Percentiles rank a stretch among this genome's conserved stretches.
phyloP scores from a whole-genome alignment of 2,888 invertebrate species.

The Quadriops clusia region DNA sequence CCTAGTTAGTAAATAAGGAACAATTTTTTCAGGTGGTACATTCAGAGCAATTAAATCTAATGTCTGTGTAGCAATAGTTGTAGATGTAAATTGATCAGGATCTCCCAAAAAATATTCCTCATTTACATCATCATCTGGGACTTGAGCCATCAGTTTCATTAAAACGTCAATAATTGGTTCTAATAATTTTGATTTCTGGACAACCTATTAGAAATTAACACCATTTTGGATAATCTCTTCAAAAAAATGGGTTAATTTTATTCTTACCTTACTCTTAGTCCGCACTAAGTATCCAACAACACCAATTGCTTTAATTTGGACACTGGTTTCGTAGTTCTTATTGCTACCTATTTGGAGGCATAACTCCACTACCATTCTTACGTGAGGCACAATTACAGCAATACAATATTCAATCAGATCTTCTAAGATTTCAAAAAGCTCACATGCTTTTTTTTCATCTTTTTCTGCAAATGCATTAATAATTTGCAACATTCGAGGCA shows the following conservation, averaged over 20 bases:
- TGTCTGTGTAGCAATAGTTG: conserved; percentile 60
- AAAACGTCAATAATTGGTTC: conserved; percentile 55
- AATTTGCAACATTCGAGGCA: conserved; percentile 52
- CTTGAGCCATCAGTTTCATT: conserved; percentile 55
- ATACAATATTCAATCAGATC: conserved; percentile 52
- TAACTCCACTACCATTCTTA: conserved; percentile 51
- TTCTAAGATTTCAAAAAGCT: conserved; percentile 52
- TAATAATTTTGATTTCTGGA: conserved; percentile 58
- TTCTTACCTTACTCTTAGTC: conserved; percentile 54
- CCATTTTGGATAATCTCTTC: background rate
- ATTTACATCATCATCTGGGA: conserved; percentile 47
- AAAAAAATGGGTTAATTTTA: background rate
- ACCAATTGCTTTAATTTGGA: conserved; percentile 56
- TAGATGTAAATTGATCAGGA: conserved; percentile 49
- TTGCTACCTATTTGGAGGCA: conserved; percentile 52
- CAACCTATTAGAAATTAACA: conserved; percentile 24
- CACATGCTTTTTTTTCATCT: conserved; percentile 47
- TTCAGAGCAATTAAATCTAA: conserved; percentile 61
- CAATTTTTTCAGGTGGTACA: conserved; percentile 63
- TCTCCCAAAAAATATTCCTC: conserved; percentile 55
- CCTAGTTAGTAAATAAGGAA: conserved; percentile 51
- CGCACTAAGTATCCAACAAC: conserved; percentile 54
- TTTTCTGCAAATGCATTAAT: conserved; percentile 44
- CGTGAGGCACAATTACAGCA: conserved; percentile 48
- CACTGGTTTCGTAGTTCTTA: conserved; percentile 42